A percentile compares a stretch with the other conserved stretches of the same genome.
Conservation (phyloP, 2,113 vertebrate species). For the Oryzias melastigma region DNA sequence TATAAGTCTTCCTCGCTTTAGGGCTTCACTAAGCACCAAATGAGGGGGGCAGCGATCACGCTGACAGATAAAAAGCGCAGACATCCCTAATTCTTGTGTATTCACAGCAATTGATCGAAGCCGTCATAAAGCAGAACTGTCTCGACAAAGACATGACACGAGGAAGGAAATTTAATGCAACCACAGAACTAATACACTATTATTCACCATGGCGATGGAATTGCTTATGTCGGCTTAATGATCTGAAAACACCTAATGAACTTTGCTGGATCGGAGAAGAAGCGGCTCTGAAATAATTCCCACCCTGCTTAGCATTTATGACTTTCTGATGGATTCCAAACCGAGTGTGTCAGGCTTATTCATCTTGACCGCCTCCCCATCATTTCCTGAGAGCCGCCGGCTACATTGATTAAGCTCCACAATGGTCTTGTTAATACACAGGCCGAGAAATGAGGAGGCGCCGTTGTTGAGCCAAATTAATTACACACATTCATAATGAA, state of each 20-base stretch:
- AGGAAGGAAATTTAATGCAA: not conserved
- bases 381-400: constrained; percentile 45
- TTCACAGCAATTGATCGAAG: not conserved
- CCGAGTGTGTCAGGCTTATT: constrained; percentile 55
- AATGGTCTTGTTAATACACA: constrained; percentile 50
- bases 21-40: constrained; percentile 6
- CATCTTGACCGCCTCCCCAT: constrained; percentile 51
- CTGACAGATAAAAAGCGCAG: constrained; percentile 1
- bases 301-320: constrained; percentile 38
- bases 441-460: constrained; percentile 39
- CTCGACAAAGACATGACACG: not conserved
- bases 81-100: constrained; percentile 2
- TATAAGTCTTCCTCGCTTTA: not conserved
- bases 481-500: constrained; percentile 35
- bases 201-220: not conserved
- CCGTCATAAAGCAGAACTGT: not conserved
- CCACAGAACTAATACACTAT: not conserved
- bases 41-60: constrained; percentile 9
- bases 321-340: constrained; percentile 58
- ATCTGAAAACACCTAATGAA: constrained; percentile 40
- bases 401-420: constrained; percentile 59
- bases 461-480: constrained; percentile 34
- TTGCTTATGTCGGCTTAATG: constrained; percentile 11
- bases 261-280: constrained; percentile 32
- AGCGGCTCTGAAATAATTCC: constrained; percentile 47